Conservation (phyloP, 2,888 invertebrate genomes). For the Nymphalis urticae region DNA sequence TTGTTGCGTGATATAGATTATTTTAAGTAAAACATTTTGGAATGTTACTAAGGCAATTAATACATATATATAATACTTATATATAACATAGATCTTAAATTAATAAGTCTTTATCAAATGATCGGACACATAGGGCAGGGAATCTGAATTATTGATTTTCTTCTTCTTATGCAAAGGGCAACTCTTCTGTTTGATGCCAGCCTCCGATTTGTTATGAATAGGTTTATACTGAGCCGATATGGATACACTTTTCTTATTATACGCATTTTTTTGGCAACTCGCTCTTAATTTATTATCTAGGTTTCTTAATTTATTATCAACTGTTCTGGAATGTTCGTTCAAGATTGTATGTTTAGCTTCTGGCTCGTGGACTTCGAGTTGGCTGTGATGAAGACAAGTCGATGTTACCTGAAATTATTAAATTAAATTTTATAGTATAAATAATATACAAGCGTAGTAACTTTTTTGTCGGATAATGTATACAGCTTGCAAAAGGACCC, state of each 20-base stretch:
- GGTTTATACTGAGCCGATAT: conserved; percentile 66
- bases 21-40: too few relatives aligned
- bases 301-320: conserved; percentile 28
- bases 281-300: conserved; percentile 41
- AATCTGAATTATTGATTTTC: conserved; percentile 62
- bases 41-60: too few relatives aligned
- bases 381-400: conserved; percentile 74
- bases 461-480: too few relatives aligned
- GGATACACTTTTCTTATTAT: conserved; percentile 63
- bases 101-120: conserved; percentile 78
- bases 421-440: background rate
- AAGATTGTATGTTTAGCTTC: conserved; percentile 46
- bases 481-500: too few relatives aligned
- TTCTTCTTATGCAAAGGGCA: conserved; percentile 70
- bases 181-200: conserved; percentile 65
- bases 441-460: too few relatives aligned
- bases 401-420: conserved; percentile 63
- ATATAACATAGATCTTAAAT: conserved; percentile 20
- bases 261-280: conserved; percentile 59
- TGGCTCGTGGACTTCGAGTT: conserved; percentile 61
- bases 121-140: conserved; percentile 64
- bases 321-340: conserved; percentile 21
- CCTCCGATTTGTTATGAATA: conserved; percentile 73
- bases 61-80: too few relatives aligned
- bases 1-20: too few relatives aligned